Conservation (phyloP, 2,113 vertebrate genomes). For the Onychostoma macrolepis region DNA sequence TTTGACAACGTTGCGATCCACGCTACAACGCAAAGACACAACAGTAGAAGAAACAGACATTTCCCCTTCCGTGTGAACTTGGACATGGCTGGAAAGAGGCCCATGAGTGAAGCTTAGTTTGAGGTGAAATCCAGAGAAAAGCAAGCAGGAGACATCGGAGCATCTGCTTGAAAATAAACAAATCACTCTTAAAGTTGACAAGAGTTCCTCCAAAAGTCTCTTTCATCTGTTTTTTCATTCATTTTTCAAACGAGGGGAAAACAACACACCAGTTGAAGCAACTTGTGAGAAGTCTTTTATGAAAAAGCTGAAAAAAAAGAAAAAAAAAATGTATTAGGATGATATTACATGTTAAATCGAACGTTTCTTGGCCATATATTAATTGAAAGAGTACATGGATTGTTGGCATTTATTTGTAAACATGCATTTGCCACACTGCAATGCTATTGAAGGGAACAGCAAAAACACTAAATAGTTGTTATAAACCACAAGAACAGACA, state of each 20-base stretch:
- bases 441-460: background rate
- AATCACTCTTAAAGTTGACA: background rate
- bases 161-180: background rate
- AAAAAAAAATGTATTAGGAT: background rate
- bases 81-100: slow-evolving; percentile 62
- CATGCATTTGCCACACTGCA: background rate
- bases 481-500: background rate
- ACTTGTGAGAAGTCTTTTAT: background rate
- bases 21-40: slow-evolving; percentile 77
- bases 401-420: background rate
- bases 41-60: slow-evolving; percentile 75
- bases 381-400: background rate
- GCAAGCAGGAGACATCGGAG: slow-evolving; percentile 40
- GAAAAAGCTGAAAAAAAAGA: background rate
- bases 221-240: background rate
- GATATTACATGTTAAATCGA: background rate
- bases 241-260: background rate
- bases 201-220: background rate
- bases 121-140: background rate
- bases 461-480: background rate
- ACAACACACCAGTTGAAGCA: background rate
- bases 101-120: slow-evolving; percentile 74
- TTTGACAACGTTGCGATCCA: slow-evolving; percentile 80
- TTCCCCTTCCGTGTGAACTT: slow-evolving; percentile 77
- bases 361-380: background rate